A percentile compares a stretch with the other conserved stretches of the same genome.
Evolutionary conservation across 2,888 invertebrate species (phyloP).

Genomic region (Molorchus minor): DNA sequence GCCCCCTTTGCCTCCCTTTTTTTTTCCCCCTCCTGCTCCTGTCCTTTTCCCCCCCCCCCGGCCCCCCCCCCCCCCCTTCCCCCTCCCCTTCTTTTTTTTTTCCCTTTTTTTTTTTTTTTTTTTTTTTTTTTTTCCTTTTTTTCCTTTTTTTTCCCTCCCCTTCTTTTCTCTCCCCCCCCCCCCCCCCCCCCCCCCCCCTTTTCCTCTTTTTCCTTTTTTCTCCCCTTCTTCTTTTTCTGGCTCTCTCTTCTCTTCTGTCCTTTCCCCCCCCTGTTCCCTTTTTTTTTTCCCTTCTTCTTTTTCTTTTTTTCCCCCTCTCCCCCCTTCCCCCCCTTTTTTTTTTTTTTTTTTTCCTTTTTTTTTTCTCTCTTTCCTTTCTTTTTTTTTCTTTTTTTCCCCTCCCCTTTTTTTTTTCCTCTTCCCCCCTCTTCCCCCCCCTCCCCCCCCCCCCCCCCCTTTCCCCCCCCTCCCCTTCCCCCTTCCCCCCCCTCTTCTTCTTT

Average conservation of each 20-base stretch:
- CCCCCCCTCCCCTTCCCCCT: background rate
- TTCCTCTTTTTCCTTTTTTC: too few relatives aligned
- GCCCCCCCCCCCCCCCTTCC: background rate
- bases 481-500: background rate
- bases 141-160: background rate
- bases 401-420: background rate
- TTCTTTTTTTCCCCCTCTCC: too few relatives aligned
- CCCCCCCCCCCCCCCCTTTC: constrained; percentile 1
- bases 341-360: too few relatives aligned
- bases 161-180: constrained; percentile 1
- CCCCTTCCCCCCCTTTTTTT: background rate
- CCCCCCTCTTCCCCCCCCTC: background rate
- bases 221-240: background rate
- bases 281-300: too few relatives aligned
- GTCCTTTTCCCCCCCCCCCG: background rate
- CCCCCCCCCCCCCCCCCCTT: background rate
- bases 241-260: background rate
- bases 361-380: background rate
- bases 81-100: too few relatives aligned
- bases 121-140: too few relatives aligned
- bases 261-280: background rate
- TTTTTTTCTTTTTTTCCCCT: too few relatives aligned
- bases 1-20: too few relatives aligned
- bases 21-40: background rate
- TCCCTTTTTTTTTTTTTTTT: background rate